Conservation (phyloP, 1,140 invertebrate genomes). For the Spodoptera litura region DNA sequence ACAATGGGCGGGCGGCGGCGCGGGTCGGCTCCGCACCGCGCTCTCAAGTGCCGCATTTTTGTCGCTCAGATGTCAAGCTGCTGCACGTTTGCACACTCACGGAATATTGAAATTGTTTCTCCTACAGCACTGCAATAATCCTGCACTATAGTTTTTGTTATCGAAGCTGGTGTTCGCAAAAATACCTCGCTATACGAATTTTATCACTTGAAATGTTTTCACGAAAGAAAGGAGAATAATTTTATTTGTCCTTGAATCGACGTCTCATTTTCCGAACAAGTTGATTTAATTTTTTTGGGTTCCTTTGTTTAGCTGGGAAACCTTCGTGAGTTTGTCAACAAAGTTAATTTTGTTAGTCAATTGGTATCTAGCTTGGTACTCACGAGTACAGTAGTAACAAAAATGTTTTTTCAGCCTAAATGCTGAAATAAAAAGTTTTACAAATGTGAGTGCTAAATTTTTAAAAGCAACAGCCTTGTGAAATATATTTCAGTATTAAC, state of each 20-base stretch:
- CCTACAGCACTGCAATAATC: slow-evolving; percentile 27
- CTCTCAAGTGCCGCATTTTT: slow-evolving; percentile 63
- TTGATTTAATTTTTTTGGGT: slow-evolving; percentile 26
- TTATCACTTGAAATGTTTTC: slow-evolving; percentile 8
- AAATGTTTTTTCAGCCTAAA: too few species aligned
- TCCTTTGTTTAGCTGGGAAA: slow-evolving; percentile 1
- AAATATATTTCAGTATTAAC: not conserved
- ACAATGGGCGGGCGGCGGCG: slow-evolving; percentile 48
- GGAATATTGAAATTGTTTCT: slow-evolving; percentile 66
- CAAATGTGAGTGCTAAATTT: too few species aligned
- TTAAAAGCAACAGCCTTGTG: too few species aligned
- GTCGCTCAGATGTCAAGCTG: slow-evolving; percentile 47
- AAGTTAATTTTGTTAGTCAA: too few species aligned
- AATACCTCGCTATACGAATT: slow-evolving; percentile 5
- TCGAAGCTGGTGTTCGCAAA: slow-evolving; percentile 3
- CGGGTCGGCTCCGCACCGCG: slow-evolving; percentile 50
- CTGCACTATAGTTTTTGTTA: not conserved
- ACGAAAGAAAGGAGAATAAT: not conserved
- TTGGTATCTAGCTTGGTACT: too few species aligned
- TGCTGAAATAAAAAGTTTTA: too few species aligned
- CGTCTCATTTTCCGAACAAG: slow-evolving; percentile 3
- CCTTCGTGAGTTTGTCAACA: too few species aligned
- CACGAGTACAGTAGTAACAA: too few species aligned
- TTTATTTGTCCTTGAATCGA: slow-evolving; percentile 28
- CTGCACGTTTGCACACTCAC: slow-evolving; percentile 47